Evolutionary conservation across 2,888 invertebrate genomes (phyloP), one percentile per base, ranked within the genome.

Genomic region (Andricus quercusramuli): DNA sequence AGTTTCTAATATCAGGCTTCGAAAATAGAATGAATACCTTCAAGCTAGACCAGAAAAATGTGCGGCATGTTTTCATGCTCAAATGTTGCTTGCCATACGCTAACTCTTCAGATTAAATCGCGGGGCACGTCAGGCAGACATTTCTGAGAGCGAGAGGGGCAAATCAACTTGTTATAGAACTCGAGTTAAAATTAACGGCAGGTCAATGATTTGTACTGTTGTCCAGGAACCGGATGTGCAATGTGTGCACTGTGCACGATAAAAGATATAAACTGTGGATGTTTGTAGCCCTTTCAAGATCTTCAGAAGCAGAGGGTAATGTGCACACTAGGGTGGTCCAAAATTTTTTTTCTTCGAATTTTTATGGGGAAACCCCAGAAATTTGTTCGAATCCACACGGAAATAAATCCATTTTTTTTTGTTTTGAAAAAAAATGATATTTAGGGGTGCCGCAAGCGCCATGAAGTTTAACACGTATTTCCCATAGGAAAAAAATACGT

Each of bases 101-200:
- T 77, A 77, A 85, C 85, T 85, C 85, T 85, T 83, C 62, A 62
- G 81, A 85, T 85, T 86, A 84, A 83, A 85, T 86, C 79, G 78
- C 67, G 84, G 65, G 78, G 78, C 66, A 59, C 74, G 51, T 74
- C 32, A 70, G 9, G 70, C 29, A 51, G 51, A 4, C 70, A 74
- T 74, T 74, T 74, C 74, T 74, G 56, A 74, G 74, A 74, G 74
- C 32, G 56, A 74, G 74, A 74, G 74, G 74, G 51, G 25, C 56
- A 32, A 74, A 56, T 74, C 56, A 74, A 74, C 56, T 74, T 56
- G 32, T 74, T 56, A 74, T 51, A 74, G 74, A 74, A 79, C 77
- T 56, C 70, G 51, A 74, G 64, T 79, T 79, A 81, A 83, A 83
- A 81, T 83, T 81, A 83, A 80, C 80, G 77, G n/a, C 67, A 78